Conservation (phyloP, 2,113 vertebrate species). For the Otocyon megalotis region DNA sequence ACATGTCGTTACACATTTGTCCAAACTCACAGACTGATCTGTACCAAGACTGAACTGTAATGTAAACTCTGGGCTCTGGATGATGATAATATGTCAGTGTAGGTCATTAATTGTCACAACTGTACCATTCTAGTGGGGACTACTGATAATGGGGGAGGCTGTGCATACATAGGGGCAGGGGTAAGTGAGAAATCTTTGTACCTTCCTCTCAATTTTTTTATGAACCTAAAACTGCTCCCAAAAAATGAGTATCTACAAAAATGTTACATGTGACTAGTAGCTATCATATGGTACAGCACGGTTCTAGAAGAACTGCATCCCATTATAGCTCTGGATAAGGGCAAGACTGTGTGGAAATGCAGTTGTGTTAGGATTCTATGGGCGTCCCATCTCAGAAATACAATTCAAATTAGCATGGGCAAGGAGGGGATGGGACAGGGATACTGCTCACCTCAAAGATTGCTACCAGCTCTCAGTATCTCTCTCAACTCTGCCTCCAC, state of each 20-base stretch:
- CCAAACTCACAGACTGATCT: not conserved
- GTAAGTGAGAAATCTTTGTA: not conserved
- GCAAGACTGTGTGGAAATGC: not conserved
- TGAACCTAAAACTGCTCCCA: not conserved
- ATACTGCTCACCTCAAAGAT: not conserved
- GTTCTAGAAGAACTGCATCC: not conserved
- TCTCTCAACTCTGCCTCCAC: not conserved
- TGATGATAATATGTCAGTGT: not conserved
- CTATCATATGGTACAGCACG: not conserved
- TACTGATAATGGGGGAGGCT: not conserved
- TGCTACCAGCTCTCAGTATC: not conserved
- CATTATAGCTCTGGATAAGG: not conserved
- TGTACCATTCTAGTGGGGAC: not conserved
- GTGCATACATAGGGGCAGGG: too few species aligned
- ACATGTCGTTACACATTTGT: not conserved
- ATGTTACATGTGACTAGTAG: not conserved
- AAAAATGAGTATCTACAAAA: not conserved
- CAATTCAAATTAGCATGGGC: not conserved
- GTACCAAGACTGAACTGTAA: not conserved
- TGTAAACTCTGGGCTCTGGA: not conserved
- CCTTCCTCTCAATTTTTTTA: not conserved
- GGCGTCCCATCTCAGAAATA: not conserved
- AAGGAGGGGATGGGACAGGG: not conserved
- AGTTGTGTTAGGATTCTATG: not conserved
- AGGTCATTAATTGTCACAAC: not conserved